These are phyloP conservation scores for Chouioia cunea DNA, from an alignment of 2,888 invertebrate species.

Conservation along the genomic window DNA sequence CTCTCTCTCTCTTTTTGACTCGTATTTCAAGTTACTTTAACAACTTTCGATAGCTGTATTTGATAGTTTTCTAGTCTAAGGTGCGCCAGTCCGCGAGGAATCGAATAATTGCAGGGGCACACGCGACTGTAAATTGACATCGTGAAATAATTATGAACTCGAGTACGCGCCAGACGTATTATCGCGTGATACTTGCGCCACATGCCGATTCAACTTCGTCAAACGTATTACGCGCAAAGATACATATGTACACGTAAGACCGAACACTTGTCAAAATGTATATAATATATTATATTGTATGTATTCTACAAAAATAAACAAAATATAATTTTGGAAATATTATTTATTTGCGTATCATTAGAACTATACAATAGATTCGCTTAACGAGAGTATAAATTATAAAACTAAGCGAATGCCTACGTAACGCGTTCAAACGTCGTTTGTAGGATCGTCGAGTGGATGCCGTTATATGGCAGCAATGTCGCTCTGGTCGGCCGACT, in stretches of 20 bases:
- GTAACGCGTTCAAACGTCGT: slow-evolving; percentile 25
- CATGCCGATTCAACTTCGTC: background rate
- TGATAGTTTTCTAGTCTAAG: slow-evolving; percentile 44
- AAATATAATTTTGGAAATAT: slow-evolving; percentile 39
- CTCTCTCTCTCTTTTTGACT: background rate
- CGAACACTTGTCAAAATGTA: slow-evolving; percentile 38
- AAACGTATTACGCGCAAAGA: background rate
- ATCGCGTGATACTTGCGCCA: slow-evolving; percentile 35
- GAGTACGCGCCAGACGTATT: background rate
- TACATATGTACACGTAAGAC: slow-evolving; percentile 24
- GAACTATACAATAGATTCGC: slow-evolving; percentile 1
- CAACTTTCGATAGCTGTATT: slow-evolving; percentile 18
- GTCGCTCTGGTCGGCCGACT: slow-evolving; percentile 56
- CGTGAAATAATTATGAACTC: slow-evolving; percentile 18
- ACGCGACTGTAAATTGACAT: slow-evolving; percentile 21
- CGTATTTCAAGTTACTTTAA: slow-evolving; percentile 5
- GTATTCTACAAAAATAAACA: slow-evolving; percentile 40
- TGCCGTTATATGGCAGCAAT: slow-evolving; percentile 61
- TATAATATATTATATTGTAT: slow-evolving; percentile 32
- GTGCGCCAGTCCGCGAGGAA: slow-evolving; percentile 19
- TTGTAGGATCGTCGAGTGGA: slow-evolving; percentile 42
- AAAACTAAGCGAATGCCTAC: background rate
- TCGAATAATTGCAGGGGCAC: background rate
- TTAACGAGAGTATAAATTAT: slow-evolving; percentile 25
- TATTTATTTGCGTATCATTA: background rate